Conservation (phyloP, 1,140 invertebrate species). For the Sweltsa coloradensis region DNA sequence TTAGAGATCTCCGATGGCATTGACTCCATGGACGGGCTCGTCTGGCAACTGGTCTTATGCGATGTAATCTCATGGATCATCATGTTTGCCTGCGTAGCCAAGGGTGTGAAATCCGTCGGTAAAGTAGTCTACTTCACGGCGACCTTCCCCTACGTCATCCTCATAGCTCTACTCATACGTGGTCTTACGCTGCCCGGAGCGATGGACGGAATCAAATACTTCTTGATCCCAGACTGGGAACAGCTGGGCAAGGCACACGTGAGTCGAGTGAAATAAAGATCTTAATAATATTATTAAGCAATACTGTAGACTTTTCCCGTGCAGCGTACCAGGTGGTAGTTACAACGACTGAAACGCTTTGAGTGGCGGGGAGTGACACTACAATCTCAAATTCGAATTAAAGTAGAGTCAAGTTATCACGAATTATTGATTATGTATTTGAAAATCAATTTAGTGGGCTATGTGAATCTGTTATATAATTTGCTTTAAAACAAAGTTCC, state of each 20-base stretch:
- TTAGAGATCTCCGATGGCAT: slow-evolving; percentile 51
- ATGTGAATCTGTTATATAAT: too few species aligned
- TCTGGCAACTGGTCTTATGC: slow-evolving; percentile 57
- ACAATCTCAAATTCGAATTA: too few species aligned
- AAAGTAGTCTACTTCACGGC: slow-evolving; percentile 41
- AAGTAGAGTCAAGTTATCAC: too few species aligned
- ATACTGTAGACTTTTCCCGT: too few species aligned
- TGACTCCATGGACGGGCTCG: slow-evolving; percentile 50
- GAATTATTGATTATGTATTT: too few species aligned
- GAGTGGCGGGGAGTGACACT: too few species aligned
- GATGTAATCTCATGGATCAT: slow-evolving; percentile 40
- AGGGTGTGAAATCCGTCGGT: slow-evolving; percentile 38
- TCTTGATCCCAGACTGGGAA: slow-evolving; percentile 70
- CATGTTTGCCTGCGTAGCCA: slow-evolving; percentile 34
- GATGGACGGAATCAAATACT: slow-evolving; percentile 62
- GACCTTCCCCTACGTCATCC: slow-evolving; percentile 29
- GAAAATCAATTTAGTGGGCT: too few species aligned
- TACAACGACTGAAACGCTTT: too few species aligned
- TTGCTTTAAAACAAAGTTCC: too few species aligned
- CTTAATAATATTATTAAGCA: too few species aligned
- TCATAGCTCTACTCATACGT: slow-evolving; percentile 48
- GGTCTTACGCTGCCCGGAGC: slow-evolving; percentile 69
- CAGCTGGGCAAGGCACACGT: slow-evolving; percentile 50
- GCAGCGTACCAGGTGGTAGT: too few species aligned
- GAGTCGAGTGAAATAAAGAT: slow-evolving; percentile 16